phyloP scores from a whole-genome alignment of 37 sponge, comb jelly and placozoan genomes.

The Sycon ciliatum region DNA sequence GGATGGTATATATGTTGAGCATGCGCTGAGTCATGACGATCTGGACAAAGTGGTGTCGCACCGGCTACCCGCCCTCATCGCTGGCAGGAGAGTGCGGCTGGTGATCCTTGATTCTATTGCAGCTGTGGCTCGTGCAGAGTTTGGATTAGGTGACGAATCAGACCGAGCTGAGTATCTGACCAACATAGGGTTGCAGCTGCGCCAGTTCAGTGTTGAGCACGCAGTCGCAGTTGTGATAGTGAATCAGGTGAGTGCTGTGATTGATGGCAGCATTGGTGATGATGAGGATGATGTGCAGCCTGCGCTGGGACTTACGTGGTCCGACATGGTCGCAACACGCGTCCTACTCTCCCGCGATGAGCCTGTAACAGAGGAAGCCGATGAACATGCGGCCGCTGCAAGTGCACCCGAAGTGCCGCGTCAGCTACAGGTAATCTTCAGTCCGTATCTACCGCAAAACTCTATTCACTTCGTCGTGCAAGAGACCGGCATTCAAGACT shows the following conservation, averaged over 20 bases:
- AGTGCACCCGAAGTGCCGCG: constrained; percentile 16
- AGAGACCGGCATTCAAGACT: neutral
- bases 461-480: neutral
- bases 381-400: neutral
- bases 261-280: neutral
- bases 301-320: constrained; percentile 70
- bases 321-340: constrained; percentile 45
- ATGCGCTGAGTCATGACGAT: constrained; percentile 43
- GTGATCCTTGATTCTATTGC: constrained; percentile 83
- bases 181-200: constrained; percentile 50
- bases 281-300: constrained; percentile 44
- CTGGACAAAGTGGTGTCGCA: neutral
- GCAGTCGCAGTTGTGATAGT: constrained; percentile 56
- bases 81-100: constrained; percentile 42
- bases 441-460: constrained; percentile 67
- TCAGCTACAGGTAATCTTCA: constrained; percentile 39
- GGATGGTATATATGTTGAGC: constrained; percentile 24
- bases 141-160: constrained; percentile 18
- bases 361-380: constrained; percentile 12
- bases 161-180: constrained; percentile 49
- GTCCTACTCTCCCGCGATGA: constrained; percentile 31
- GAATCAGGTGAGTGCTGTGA: constrained; percentile 59
- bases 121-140: constrained; percentile 74
- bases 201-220: constrained; percentile 28
- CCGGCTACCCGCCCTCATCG: constrained; percentile 13